Base-by-base conservation (phyloP, 2,113 vertebrate genomes). In the Labrus mixtus region DNA sequence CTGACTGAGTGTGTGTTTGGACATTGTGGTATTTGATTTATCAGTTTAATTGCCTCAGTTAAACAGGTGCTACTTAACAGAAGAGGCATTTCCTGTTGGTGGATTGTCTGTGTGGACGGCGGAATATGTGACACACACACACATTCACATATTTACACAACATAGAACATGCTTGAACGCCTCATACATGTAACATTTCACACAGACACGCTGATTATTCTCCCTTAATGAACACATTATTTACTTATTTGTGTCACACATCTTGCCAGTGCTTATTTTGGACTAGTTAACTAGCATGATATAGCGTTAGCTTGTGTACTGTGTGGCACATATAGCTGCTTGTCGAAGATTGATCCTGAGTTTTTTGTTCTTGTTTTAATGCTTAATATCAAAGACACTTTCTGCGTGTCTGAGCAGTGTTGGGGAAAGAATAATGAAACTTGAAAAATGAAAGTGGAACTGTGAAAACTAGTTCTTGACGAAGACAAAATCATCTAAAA, bases 211-310 rank as follows among this genome's bases (percentile, higher is more conserved):
- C 58, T n/a, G 25, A 22, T 71, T 39, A 23, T 20, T 10, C 16
- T 16, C 53, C 11, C 29, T 22, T 4, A 58, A 50, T 48, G 46
- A 20, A 3, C 2, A 19, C 39, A 55, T 50, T 13, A 8, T 54
- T 6, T 55, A 62, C 64, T 12, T 25, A 2, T 33, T 55, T 0
- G 22, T 63, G 58, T 70, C 67, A 7, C 70, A 57, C 43, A 19
- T 77, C 70, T 37, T 10, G 64, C 67, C 68, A 58, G 74, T 59
- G 78, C 36, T 76, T 43, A 45, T 39, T 43, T 83, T 81, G 76
- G 85, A 33, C 72, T 23, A 43, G 36, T 75, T 6, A 69, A 73
- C 80, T 74, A 80, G 88, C 85, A 88, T 89, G 88, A 67, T 56
- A 6, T 78, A 88, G 73, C 13, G 2, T 71, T 85, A 81, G 81